Conservation (phyloP, 2,888 invertebrate species). For the Tenthredo scrophulariae region DNA sequence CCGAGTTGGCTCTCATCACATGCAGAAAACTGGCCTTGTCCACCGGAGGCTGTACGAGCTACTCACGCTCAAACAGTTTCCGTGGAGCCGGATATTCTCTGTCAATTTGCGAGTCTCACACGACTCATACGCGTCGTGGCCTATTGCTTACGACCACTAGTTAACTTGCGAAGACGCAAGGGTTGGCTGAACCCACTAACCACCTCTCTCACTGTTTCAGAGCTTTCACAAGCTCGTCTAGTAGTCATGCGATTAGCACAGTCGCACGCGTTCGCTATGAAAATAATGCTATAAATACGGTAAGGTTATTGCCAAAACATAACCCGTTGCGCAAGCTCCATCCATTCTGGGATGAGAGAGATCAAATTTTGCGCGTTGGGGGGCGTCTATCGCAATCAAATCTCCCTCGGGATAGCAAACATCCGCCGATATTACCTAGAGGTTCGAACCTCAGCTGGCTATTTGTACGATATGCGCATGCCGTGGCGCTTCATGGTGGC, state of each 20-base stretch:
- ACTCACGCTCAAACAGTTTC: not conserved
- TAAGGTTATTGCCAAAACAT: not conserved
- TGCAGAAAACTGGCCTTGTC: not conserved
- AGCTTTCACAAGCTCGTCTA: not conserved
- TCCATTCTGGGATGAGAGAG: slow-evolving; percentile 37
- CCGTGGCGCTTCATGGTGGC: slow-evolving; percentile 39
- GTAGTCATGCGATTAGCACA: slow-evolving; percentile 28
- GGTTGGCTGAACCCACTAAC: no score
- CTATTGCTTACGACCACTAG: slow-evolving; percentile 34
- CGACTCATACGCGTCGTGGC: slow-evolving; percentile 35
- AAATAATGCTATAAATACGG: not conserved
- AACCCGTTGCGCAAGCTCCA: slow-evolving; percentile 20
- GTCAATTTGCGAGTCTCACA: slow-evolving; percentile 7
- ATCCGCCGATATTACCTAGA: slow-evolving; percentile 48
- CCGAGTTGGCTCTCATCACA: slow-evolving; percentile 26
- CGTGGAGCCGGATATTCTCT: not conserved
- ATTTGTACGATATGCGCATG: slow-evolving; percentile 41
- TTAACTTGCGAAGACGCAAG: no score
- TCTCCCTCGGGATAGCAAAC: not conserved
- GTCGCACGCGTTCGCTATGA: slow-evolving; percentile 11
- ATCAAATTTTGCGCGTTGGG: slow-evolving; percentile 49
- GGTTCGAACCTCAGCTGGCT: slow-evolving; percentile 7
- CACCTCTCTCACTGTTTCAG: not conserved
- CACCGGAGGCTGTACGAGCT: not conserved
- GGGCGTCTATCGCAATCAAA: slow-evolving; percentile 49